A percentile compares a stretch with the other conserved stretches of the same genome.
Conservation (phyloP, 2,797 vertebrate species). For the Spondyliosoma cantharus region DNA sequence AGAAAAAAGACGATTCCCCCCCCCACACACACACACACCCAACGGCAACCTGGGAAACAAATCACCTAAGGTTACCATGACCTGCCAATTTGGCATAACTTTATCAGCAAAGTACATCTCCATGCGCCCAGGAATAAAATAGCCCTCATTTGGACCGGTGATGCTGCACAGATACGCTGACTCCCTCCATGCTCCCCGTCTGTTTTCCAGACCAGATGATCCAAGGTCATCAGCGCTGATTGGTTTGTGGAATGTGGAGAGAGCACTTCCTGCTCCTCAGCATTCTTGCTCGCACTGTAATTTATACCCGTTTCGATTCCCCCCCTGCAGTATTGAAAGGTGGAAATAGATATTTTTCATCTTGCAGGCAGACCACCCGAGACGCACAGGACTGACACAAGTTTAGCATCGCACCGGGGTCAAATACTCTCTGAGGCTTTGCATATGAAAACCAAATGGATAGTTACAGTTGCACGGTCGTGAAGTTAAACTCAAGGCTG, state of each 20-base stretch:
- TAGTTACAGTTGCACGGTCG: background rate
- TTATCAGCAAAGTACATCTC: slow-evolving; percentile 61
- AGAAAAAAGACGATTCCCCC: slow-evolving; percentile 59
- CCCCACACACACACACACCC: background rate
- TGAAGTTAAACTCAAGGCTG: slow-evolving; percentile 6
- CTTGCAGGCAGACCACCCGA: slow-evolving; percentile 54
- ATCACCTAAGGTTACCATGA: slow-evolving; percentile 56
- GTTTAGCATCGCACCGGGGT: slow-evolving; percentile 18
- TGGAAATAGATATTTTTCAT: slow-evolving; percentile 44
- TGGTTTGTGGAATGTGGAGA: slow-evolving; percentile 57
- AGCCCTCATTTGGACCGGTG: slow-evolving; percentile 13
- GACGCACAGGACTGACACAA: slow-evolving; percentile 18
- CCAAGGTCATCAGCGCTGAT: slow-evolving; percentile 56
- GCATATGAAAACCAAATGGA: slow-evolving; percentile 18
- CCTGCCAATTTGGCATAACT: slow-evolving; percentile 58
- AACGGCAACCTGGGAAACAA: slow-evolving; percentile 65
- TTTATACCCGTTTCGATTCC: slow-evolving; percentile 59
- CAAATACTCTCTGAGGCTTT: slow-evolving; percentile 23
- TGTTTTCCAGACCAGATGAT: slow-evolving; percentile 49
- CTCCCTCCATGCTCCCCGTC: slow-evolving; percentile 16
- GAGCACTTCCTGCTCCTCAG: slow-evolving; percentile 59
- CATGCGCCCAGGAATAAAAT: slow-evolving; percentile 12
- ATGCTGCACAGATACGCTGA: slow-evolving; percentile 44
- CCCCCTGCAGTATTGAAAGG: slow-evolving; percentile 43
- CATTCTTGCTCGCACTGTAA: slow-evolving; percentile 47